Percentiles rank a stretch among this genome's conserved stretches.
These are phyloP conservation scores for Clamator glandarius DNA, from an alignment of 2,797 vertebrate species.

Conservation along the genomic window DNA sequence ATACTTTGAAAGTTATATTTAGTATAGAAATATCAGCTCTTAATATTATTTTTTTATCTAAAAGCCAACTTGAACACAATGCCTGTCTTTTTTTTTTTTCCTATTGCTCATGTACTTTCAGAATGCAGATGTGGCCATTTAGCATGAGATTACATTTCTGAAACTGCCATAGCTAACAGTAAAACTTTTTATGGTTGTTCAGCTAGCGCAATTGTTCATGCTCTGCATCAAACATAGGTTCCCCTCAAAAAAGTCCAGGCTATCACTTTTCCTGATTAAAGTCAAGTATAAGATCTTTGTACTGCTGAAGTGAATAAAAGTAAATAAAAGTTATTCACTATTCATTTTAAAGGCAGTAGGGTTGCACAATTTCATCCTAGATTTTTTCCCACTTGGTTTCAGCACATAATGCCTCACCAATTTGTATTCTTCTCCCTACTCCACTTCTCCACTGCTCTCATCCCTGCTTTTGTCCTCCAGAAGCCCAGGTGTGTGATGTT, in stretches of 20 bases:
- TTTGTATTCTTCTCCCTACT: background rate
- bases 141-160: background rate
- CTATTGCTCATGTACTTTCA: background rate
- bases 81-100: rapidly evolving
- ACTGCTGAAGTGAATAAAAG: background rate
- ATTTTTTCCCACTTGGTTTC: background rate
- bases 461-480: background rate
- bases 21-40: background rate
- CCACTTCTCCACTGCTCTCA: background rate
- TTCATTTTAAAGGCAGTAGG: background rate
- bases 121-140: background rate
- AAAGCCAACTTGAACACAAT: background rate
- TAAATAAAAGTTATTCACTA: background rate
- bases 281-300: background rate
- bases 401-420: background rate
- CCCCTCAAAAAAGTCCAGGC: background rate
- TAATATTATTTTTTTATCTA: background rate
- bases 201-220: background rate
- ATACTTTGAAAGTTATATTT: background rate
- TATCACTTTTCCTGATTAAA: background rate
- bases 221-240: background rate
- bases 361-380: background rate
- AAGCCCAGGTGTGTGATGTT: background rate
- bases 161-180: background rate
- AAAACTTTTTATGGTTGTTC: background rate